A percentile compares a stretch with the other conserved stretches of the same genome.
Evolutionary conservation across 2,888 invertebrate genomes (phyloP).

Genomic region (Dysmachus trigonus): DNA sequence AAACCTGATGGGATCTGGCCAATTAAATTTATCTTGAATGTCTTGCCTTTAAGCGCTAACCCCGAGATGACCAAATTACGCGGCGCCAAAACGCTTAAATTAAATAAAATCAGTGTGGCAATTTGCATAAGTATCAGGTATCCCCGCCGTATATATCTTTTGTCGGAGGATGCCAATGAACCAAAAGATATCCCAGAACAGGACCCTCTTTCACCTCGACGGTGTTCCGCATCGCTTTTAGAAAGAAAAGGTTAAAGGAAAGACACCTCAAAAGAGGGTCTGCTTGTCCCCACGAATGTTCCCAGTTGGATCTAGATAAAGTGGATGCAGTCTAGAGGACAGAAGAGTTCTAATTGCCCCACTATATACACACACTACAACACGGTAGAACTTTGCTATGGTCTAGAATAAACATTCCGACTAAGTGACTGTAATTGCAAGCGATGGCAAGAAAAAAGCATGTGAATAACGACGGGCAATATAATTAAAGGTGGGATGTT

Average conservation of each 20-base stretch:
- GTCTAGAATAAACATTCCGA: not conserved
- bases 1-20: not conserved
- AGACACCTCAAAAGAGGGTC: not conserved
- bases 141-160: not conserved
- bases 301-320: constrained; percentile 6
- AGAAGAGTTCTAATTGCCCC: not conserved
- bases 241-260: not conserved
- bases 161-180: not conserved
- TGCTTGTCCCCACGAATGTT: not conserved
- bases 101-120: not conserved
- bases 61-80: not conserved
- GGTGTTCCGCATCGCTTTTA: not conserved
- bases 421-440: constrained; percentile 18
- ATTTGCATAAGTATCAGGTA: constrained; percentile 10
- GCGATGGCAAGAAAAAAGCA: not conserved
- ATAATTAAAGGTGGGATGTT: constrained; percentile 16
- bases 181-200: constrained; percentile 2
- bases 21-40: not conserved
- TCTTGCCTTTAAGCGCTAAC: not conserved
- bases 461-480: constrained; percentile 1
- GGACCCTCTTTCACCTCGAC: not conserved
- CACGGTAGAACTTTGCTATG: not conserved
- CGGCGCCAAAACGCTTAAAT: not conserved
- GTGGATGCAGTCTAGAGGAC: not conserved
- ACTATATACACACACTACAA: not conserved